Evolutionary conservation across 2,888 invertebrate genomes (phyloP).

Genomic region (Sisyra terminalis): DNA sequence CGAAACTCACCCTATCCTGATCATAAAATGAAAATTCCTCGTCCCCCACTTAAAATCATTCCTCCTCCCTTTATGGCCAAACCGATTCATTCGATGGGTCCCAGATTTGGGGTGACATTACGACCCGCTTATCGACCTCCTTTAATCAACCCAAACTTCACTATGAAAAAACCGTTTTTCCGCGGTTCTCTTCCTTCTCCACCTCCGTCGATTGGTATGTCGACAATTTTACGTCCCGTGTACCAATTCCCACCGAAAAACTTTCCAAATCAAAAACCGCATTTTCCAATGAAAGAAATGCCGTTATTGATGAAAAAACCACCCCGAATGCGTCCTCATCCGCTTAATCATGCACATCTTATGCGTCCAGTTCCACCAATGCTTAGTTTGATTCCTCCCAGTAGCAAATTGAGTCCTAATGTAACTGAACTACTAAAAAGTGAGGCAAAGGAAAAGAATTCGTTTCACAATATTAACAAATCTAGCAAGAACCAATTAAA

Average conservation of each 20-base stretch:
- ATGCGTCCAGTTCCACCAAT: neutral
- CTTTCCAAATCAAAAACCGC: conserved; percentile 1
- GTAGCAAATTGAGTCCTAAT: neutral
- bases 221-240: conserved; percentile 6
- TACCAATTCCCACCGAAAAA: conserved; percentile 3
- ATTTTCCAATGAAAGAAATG: too few relatives aligned
- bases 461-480: neutral
- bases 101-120: conserved; percentile 5
- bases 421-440: neutral
- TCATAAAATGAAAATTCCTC: neutral
- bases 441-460: neutral
- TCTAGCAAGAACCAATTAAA: conserved; percentile 6
- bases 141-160: conserved; percentile 2
- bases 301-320: conserved; percentile 3
- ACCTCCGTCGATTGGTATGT: neutral
- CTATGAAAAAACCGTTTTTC: conserved; percentile 6
- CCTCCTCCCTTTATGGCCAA: neutral
- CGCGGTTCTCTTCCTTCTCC: neutral
- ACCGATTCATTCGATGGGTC: neutral
- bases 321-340: neutral
- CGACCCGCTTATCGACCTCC: conserved; percentile 4
- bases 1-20: neutral
- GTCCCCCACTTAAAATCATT: neutral
- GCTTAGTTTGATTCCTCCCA: neutral
- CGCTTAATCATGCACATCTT: neutral